These are phyloP conservation scores for Molorchus minor DNA, from an alignment of 2,888 invertebrate species.

Conservation along the genomic window DNA sequence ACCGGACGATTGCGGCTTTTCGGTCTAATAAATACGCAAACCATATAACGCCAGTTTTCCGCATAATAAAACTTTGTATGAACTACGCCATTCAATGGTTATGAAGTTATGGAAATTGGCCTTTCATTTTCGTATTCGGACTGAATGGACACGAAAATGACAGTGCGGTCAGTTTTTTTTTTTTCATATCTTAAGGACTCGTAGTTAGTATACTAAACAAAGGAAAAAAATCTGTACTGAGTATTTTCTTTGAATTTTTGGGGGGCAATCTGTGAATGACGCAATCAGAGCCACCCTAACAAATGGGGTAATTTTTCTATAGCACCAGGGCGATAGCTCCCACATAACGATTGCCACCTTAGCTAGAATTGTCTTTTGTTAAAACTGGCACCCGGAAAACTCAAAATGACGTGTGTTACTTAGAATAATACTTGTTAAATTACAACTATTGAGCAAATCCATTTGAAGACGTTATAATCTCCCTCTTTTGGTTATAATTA, in stretches of 20 bases:
- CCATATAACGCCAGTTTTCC: conserved; percentile 59
- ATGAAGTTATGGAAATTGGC: conserved; percentile 59
- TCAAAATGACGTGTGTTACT: background rate
- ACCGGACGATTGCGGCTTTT: conserved; percentile 45
- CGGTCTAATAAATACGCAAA: conserved; percentile 53
- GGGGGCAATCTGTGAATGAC: too few relatives aligned
- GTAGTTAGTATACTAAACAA: background rate
- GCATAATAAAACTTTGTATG: conserved; percentile 59
- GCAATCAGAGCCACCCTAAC: too few relatives aligned
- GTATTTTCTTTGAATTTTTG: too few relatives aligned
- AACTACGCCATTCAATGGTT: conserved; percentile 57
- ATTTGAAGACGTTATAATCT: background rate
- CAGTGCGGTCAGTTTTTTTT: background rate
- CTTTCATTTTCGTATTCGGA: conserved; percentile 33
- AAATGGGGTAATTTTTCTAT: too few relatives aligned
- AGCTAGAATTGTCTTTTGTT: too few relatives aligned
- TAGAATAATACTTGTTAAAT: background rate
- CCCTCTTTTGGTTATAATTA: background rate
- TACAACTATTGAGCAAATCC: background rate
- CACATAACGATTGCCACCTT: too few relatives aligned
- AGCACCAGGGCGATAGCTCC: too few relatives aligned
- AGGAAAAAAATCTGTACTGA: too few relatives aligned
- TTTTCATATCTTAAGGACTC: background rate
- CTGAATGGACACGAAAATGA: conserved; percentile 4
- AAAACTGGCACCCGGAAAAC: too few relatives aligned